A percentile compares a stretch with the other conserved stretches of the same genome.
phyloP scores from a whole-genome alignment of 2,888 invertebrate genomes.

The Epirrita christyi region DNA sequence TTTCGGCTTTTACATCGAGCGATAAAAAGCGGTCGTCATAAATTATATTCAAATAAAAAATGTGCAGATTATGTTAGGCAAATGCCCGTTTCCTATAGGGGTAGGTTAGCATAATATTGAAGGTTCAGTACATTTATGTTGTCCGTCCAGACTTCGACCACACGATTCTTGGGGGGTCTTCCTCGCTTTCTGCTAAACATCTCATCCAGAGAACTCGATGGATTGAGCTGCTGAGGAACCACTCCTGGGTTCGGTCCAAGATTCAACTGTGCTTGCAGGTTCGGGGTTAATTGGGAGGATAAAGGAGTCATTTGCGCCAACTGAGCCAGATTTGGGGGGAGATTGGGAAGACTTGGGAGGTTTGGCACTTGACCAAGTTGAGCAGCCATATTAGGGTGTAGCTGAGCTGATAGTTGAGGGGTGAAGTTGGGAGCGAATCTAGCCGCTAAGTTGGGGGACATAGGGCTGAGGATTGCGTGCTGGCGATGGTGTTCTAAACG shows the following conservation, averaged over 20 bases:
- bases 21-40: too few species aligned
- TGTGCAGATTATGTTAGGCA: too few species aligned
- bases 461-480: constrained; percentile 89
- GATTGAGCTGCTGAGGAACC: constrained; percentile 71
- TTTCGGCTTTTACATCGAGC: too few species aligned
- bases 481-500: constrained; percentile 94
- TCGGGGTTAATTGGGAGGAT: constrained; percentile 71
- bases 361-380: constrained; percentile 75
- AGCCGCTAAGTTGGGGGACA: constrained; percentile 84
- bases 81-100: background rate
- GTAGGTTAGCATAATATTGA: background rate
- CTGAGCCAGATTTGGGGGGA: constrained; percentile 77
- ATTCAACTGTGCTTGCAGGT: constrained; percentile 74
- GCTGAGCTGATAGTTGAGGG: constrained; percentile 73
- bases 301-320: constrained; percentile 79
- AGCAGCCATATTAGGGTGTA: constrained; percentile 80
- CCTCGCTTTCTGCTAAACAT: constrained; percentile 97
- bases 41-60: background rate
- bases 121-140: constrained; percentile 84
- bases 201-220: constrained; percentile 92
- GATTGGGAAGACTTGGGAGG: constrained; percentile 60
- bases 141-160: constrained; percentile 95
- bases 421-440: constrained; percentile 85
- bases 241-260: constrained; percentile 69
- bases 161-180: constrained; percentile 97